Evolutionary conservation across 2,797 vertebrate genomes (phyloP), one percentile per base, ranked within the genome.

Genomic region (Lagocephalus sceleratus): DNA sequence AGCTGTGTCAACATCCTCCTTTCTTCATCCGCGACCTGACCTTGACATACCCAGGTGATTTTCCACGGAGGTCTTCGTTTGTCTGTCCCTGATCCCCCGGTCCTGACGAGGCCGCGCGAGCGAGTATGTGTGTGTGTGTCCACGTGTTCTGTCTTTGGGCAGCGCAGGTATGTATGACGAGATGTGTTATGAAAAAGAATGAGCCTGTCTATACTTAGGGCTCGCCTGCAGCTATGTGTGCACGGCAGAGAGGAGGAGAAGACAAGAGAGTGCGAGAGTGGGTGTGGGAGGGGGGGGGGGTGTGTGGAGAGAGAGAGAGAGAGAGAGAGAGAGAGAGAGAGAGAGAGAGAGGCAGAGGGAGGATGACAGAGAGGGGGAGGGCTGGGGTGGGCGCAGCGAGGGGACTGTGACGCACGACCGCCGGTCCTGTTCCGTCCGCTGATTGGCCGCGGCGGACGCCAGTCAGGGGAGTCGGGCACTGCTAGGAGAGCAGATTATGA

Each of bases 401-500:
- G 70, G 69, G 65, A 61, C 68, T 75, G 79, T 91, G 91, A 91
- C 90, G 90, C 90, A 91, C 86, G 9, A 54, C 81, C 68, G 75
- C 82, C 81, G 73, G 54, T 76, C 61, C 42, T 76, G 71, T 83
- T 68, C 46, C 74, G 72, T 83, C 67, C 44, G 63, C 58, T 1
- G 68, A 89, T 90, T 92, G 89, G 91, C 81, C 50, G 47, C 11
- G 0, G 38, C 5, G 17, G 16, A 78, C 76, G 90, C 77, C 86
- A 68, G 73, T 92, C 85, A 79, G 76, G 76, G 76, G 87, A 86
- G 81, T 82, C 83, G 79, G 83, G 87, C 81, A 72, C 85, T 87
- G 89, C 84, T 83, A 62, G 87, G 75, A 88, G 85, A 91, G 88
- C 90, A 91, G 90, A 92, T 91, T 91, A 91, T 90, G 88, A 90